Conservation (phyloP, 2,113 vertebrate species). For the Rhinolophus ferrumequinum region DNA sequence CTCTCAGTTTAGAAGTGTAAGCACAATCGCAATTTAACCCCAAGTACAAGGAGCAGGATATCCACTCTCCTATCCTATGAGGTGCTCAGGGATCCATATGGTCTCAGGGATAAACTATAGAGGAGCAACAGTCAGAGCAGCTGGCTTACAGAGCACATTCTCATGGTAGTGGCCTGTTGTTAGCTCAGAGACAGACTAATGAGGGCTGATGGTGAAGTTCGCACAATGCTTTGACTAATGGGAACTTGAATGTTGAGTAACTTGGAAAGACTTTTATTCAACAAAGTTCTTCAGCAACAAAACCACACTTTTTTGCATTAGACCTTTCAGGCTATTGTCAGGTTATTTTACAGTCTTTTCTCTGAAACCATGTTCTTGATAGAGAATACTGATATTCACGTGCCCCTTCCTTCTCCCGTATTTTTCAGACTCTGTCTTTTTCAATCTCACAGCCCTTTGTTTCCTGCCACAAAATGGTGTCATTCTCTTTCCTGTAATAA, state of each 20-base stretch:
- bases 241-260: neutral
- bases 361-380: neutral
- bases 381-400: neutral
- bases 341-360: neutral
- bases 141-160: neutral
- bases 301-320: neutral
- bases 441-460: neutral
- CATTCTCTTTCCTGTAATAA: neutral
- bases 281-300: neutral
- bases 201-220: neutral
- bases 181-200: neutral
- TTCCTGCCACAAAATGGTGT: neutral
- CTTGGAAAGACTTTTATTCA: neutral
- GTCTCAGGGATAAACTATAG: neutral
- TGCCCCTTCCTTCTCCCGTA: rapidly evolving
- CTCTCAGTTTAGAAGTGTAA: neutral
- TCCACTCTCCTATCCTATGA: neutral
- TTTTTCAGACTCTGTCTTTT: neutral
- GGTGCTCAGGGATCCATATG: neutral
- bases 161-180: neutral
- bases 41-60: neutral
- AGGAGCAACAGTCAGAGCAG: neutral
- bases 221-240: neutral
- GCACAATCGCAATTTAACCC: neutral
- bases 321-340: neutral